phyloP scores from a whole-genome alignment of 92 coral and sea anemone genomes.

The Palythoa grandiflora region DNA sequence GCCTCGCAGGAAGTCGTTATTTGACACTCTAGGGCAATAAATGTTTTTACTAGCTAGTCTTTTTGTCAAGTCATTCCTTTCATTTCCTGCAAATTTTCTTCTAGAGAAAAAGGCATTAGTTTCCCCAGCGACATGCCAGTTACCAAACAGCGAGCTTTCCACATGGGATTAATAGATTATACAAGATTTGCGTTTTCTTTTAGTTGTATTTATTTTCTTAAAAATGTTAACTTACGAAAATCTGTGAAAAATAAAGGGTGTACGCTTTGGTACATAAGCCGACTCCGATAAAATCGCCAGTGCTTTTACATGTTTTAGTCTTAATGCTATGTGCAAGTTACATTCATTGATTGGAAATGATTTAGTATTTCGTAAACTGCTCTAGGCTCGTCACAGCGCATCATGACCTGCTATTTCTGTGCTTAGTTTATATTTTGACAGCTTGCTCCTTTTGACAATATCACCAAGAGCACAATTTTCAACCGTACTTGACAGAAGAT shows the following conservation, averaged over 20 bases:
- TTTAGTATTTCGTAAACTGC: conserved; percentile 37
- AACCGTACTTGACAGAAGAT: neutral
- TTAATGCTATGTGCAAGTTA: conserved; percentile 22
- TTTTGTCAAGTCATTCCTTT: conserved; percentile 23
- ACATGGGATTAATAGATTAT: conserved; percentile 36
- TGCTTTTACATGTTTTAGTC: neutral
- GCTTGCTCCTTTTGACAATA: neutral
- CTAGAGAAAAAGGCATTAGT: conserved; percentile 17
- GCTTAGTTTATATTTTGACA: neutral
- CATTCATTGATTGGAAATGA: conserved; percentile 37
- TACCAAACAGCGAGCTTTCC: neutral
- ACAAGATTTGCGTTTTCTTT: conserved; percentile 30
- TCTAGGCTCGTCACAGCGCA: conserved; percentile 30
- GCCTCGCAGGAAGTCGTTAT: conserved; percentile 27
- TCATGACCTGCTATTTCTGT: neutral
- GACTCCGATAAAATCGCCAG: conserved; percentile 17
- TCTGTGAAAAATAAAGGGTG: conserved; percentile 8
- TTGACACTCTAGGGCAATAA: conserved; percentile 38
- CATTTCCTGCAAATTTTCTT: conserved; percentile 35
- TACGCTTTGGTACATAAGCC: neutral
- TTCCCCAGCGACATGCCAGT: conserved; percentile 6
- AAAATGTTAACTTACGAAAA: neutral
- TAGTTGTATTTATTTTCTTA: conserved; percentile 11
- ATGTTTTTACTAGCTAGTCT: conserved; percentile 12
- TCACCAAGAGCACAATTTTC: too few species aligned